Base-by-base conservation (phyloP, 2,797 vertebrate genomes). In the Thripadectes ignobilis region DNA sequence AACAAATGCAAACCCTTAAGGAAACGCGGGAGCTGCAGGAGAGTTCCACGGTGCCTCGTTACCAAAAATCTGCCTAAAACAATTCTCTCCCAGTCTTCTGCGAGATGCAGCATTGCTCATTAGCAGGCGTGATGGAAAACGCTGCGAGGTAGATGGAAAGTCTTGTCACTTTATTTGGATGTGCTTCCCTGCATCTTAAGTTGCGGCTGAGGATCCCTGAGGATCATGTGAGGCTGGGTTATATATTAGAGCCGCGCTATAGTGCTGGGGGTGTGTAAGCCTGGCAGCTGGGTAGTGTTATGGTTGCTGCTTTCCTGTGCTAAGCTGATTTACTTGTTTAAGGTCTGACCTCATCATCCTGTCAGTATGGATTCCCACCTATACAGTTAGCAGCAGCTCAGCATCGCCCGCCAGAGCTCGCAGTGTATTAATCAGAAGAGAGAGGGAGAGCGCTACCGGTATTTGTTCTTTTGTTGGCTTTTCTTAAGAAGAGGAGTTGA, bases 331-430 rank as follows among this genome's bases (percentile, higher is more conserved):
- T 98, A 99, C 98, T 98, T 98, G 98, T 98, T 98, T 98, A 97
- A 98, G 98, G 98, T 98, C 98, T 99, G 99, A 99, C 99, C 98
- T 99, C 98, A 98, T 98, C 98, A 97, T 98, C 98, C 98, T 98
- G 98, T 97, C 98, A 98, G 97, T 97, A 97, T 97, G 97, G 98
- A 97, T 98, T 97, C 97, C 97, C 98, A 98, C 98, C 98, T 98
- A 97, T 98, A 96, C 95, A 93, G 95, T 84, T 97, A 98, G 91
- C 97, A 91, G 97, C 97, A 95, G 97, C 97, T 97, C 45, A 73
- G 95, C 95, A 88, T 96, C 94, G 92, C 92, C 96, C 75, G 43
- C 76, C 62, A 94, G 88, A 98, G 98, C 96, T 96, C 97, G 98
- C 98, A 94, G 94, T 12, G 43, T 38, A 20, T 61, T 87, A 63